Conservation (phyloP, 2,113 vertebrate genomes). For the Corythoichthys intestinalis region DNA sequence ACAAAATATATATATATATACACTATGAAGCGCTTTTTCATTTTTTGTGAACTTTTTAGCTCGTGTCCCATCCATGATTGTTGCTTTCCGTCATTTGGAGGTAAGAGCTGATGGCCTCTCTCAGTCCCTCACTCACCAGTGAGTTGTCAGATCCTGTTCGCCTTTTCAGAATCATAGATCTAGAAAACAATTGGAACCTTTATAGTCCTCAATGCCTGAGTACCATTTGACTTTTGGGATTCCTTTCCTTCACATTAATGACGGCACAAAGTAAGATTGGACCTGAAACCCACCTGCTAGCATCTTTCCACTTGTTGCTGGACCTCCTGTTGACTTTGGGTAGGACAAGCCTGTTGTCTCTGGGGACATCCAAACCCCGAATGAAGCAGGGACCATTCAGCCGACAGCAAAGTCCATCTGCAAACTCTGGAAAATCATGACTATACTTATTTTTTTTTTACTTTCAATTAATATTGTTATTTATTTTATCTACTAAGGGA, state of each 20-base stretch:
- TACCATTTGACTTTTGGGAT: background rate
- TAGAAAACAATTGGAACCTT: slow-evolving; percentile 32
- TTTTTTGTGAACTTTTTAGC: background rate
- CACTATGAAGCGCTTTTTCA: too few relatives aligned
- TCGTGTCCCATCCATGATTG: slow-evolving; percentile 47
- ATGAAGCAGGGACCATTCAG: slow-evolving; percentile 74
- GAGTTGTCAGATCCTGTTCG: slow-evolving; percentile 44
- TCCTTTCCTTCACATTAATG: background rate
- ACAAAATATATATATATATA: background rate
- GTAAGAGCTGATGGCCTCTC: slow-evolving; percentile 83
- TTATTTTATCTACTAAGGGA: too few relatives aligned
- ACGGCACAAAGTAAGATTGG: background rate
- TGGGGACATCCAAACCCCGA: slow-evolving; percentile 2
- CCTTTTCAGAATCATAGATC: slow-evolving; percentile 69
- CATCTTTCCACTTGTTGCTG: slow-evolving; percentile 76
- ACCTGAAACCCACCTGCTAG: slow-evolving; percentile 72
- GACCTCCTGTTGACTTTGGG: slow-evolving; percentile 59
- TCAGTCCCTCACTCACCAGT: slow-evolving; percentile 81
- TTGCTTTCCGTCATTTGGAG: slow-evolving; percentile 68
- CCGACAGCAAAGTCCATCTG: slow-evolving; percentile 72
- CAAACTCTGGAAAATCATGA: slow-evolving; percentile 56
- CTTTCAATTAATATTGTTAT: too few relatives aligned
- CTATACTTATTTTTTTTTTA: background rate
- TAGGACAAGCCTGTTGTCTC: slow-evolving; percentile 23
- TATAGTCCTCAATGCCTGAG: background rate